phyloP scores from a whole-genome alignment of 2,888 invertebrate genomes.

The Megalurothrips usitatus region DNA sequence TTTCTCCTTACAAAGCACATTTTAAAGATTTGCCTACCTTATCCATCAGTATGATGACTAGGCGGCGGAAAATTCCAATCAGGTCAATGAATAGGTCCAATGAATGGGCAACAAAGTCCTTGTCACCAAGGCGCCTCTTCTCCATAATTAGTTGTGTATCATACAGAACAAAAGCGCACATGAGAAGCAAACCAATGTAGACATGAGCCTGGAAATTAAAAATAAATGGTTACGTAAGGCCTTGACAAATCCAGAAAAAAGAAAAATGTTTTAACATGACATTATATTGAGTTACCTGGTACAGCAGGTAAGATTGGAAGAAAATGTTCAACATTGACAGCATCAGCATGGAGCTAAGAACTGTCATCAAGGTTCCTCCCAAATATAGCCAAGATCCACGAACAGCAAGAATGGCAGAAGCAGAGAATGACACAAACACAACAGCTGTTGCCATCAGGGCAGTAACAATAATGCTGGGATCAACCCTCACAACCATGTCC shows the following conservation, averaged over 20 bases:
- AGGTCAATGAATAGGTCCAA: constrained; percentile 94
- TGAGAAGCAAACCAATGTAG: constrained; percentile 81
- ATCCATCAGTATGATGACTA: constrained; percentile 83
- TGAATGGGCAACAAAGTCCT: constrained; percentile 88
- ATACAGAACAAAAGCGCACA: constrained; percentile 93
- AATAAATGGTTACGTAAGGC: constrained; percentile 3
- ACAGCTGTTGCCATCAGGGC: constrained; percentile 79
- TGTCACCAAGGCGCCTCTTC: constrained; percentile 82
- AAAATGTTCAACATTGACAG: constrained; percentile 80
- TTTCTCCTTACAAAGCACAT: too few relatives aligned
- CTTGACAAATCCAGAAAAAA: constrained; percentile 24
- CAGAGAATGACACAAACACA: constrained; percentile 86
- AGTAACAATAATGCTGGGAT: constrained; percentile 84
- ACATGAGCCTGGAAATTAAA: constrained; percentile 62
- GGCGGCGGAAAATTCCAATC: constrained; percentile 86
- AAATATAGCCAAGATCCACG: constrained; percentile 85
- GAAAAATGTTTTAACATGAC: too few relatives aligned
- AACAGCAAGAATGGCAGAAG: constrained; percentile 80
- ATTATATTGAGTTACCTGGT: constrained; percentile 63
- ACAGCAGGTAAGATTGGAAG: constrained; percentile 73
- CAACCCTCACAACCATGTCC: constrained; percentile 69
- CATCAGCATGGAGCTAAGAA: constrained; percentile 72
- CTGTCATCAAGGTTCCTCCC: constrained; percentile 81
- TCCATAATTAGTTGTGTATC: constrained; percentile 97
- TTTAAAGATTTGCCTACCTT: constrained; percentile 58